A percentile compares a stretch with the other conserved stretches of the same genome.
Evolutionary conservation across 2,113 vertebrate species (phyloP).

Genomic region (Cyanoderma ruficeps): DNA sequence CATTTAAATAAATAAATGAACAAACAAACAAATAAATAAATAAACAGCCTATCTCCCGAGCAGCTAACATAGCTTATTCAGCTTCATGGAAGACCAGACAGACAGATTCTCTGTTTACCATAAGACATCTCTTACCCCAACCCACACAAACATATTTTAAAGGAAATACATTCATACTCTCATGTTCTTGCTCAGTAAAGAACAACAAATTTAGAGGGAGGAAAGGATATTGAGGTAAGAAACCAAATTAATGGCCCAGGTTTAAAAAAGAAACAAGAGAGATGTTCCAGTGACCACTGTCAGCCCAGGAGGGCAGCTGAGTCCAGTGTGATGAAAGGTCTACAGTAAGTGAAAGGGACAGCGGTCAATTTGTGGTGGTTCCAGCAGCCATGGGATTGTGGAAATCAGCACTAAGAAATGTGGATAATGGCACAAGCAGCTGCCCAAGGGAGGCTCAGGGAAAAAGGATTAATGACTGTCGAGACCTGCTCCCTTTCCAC

Average conservation of each 20-base stretch:
- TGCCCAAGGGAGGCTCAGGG: constrained; percentile 42
- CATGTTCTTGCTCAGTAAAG: not conserved
- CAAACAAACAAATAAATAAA: constrained; percentile 20
- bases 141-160: not conserved
- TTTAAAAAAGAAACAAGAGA: not conserved
- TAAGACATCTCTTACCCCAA: not conserved
- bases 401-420: constrained; percentile 63
- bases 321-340: constrained; percentile 34
- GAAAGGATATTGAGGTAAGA: not conserved
- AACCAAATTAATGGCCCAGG: constrained; percentile 23
- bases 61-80: not conserved
- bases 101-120: not conserved
- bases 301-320: constrained; percentile 11
- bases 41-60: not conserved
- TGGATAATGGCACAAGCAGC: constrained; percentile 50
- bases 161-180: not conserved
- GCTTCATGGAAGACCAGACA: not conserved
- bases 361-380: constrained; percentile 3
- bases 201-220: not conserved
- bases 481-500: constrained; percentile 50
- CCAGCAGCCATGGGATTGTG: not conserved
- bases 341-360: not conserved
- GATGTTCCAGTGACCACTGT: constrained; percentile 4
- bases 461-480: constrained; percentile 70
- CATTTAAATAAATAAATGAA: constrained; percentile 36